A percentile compares a stretch with the other conserved stretches of the same genome.
phyloP scores from a whole-genome alignment of 1,140 invertebrate genomes.

The Lasaia peninsularis region DNA sequence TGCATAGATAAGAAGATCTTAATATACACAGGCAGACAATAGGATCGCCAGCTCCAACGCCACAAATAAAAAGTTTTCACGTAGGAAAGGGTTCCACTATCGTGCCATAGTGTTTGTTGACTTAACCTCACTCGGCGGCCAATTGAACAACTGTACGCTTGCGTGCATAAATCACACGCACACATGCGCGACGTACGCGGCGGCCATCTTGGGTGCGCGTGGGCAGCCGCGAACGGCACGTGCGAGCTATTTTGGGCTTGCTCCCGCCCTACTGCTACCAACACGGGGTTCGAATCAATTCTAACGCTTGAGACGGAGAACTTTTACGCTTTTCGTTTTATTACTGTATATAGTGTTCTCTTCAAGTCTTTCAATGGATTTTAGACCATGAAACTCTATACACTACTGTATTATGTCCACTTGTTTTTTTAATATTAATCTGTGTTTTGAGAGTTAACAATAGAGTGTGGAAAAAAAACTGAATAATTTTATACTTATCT shows the following conservation, averaged over 20 bases:
- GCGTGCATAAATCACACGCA: slow-evolving; percentile 53
- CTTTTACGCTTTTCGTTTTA: slow-evolving; percentile 11
- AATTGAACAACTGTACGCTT: slow-evolving; percentile 31
- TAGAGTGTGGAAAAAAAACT: too few species aligned
- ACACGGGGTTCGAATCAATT: slow-evolving; percentile 6
- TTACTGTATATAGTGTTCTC: slow-evolving; percentile 3
- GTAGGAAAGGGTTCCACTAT: neutral
- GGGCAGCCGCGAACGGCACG: slow-evolving; percentile 64
- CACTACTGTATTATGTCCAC: neutral
- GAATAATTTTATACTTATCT: too few species aligned
- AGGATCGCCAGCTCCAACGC: too few species aligned
- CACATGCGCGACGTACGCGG: slow-evolving; percentile 34
- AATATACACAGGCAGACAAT: too few species aligned
- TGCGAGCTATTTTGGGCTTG: slow-evolving; percentile 68
- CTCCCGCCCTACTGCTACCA: slow-evolving; percentile 37
- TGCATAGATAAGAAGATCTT: too few species aligned
- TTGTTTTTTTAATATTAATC: neutral
- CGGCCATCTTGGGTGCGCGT: slow-evolving; percentile 68
- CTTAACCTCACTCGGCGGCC: slow-evolving; percentile 20
- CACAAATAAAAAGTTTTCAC: too few species aligned
- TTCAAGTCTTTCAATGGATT: slow-evolving; percentile 9
- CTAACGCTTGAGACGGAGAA: slow-evolving; percentile 2
- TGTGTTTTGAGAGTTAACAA: neutral
- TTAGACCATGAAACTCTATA: neutral
- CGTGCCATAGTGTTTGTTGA: slow-evolving; percentile 14